Evolutionary conservation across 2,888 invertebrate genomes (phyloP).

Genomic region (Scaptomyza cyrtandrae): DNA sequence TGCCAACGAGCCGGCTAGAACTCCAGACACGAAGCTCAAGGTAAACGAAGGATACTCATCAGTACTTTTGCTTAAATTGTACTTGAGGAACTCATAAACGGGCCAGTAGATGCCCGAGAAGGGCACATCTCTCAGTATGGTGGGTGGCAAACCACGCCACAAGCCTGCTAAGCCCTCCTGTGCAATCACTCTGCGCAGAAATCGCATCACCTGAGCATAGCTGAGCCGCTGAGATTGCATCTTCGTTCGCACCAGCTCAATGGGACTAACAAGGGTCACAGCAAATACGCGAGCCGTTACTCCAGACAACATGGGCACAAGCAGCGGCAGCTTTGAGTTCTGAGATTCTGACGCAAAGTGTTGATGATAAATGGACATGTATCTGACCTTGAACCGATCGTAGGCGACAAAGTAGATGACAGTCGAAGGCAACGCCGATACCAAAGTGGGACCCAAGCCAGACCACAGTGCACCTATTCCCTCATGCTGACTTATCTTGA

Average conservation of each 20-base stretch:
- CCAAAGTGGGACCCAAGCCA: constrained; percentile 97
- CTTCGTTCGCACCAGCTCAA: constrained; percentile 98
- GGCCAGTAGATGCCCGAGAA: constrained; percentile 95
- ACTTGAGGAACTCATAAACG: constrained; percentile 91
- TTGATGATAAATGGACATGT: constrained; percentile 83
- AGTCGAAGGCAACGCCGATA: constrained; percentile 98
- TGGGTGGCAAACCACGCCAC: constrained; percentile 89
- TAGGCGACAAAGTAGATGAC: constrained; percentile 99
- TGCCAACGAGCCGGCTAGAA: constrained; percentile 94
- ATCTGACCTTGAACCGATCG: constrained; percentile 92
- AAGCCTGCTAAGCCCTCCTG: constrained; percentile 91
- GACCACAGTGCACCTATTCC: constrained; percentile 97
- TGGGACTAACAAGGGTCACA: constrained; percentile 94
- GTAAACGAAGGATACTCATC: constrained; percentile 88
- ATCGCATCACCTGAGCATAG: constrained; percentile 87
- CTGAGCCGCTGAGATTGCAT: constrained; percentile 97
- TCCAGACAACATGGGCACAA: constrained; percentile 94
- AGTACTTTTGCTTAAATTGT: constrained; percentile 84
- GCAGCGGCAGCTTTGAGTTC: constrained; percentile 86
- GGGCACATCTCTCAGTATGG: constrained; percentile 81
- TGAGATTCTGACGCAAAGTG: constrained; percentile 26
- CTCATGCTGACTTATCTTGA: constrained; percentile 95
- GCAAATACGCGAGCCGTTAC: constrained; percentile 92
- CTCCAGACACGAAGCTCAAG: constrained; percentile 92
- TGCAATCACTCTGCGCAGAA: constrained; percentile 87